Base-by-base conservation (phyloP, 2,888 invertebrate genomes). In the Mactromeris polynyma region DNA sequence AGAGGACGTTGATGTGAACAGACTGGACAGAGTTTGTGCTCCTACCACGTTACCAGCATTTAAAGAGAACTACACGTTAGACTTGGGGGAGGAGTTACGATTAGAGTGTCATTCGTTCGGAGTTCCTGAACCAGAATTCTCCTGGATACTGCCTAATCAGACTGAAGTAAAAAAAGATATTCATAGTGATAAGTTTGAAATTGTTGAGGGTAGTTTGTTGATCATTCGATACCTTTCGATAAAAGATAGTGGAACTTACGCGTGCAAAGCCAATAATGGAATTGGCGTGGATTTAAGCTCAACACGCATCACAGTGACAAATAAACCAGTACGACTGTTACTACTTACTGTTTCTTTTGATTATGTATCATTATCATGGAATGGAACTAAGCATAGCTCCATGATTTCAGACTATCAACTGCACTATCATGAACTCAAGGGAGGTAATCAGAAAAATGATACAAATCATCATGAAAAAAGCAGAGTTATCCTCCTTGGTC, bases 101-200 rank as follows among this genome's bases (percentile, higher is more conserved):
- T 93, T 96, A 46, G 96, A 97, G 90, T 97, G 97, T 92, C 96
- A 97, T 58, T 96, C 97, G 2, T 94, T 96, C n/a, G 97, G 97
- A 1, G 94, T 96, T 21, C 97, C 97, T 21, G 83, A 91, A 9
- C 97, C 97, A 11, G 89, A 93, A 69, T 91, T 97, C 17, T 93
- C 95, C 82, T 97, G 97, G 97, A 91, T 96, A 31, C 92, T 97
- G 9, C 97, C 97, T 14, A 95, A 96, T 86, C 97, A 97, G 6
- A 93, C 94, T 6, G 89, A 95, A 19, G 89, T 97, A 31, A 95
- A 96, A 83, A 93, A 94, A 51, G 93, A 96, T 31, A 46, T 89
- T 21, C 54, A 77, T 19, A 81, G 46, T 83, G 91, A 88, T 77
- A 89, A 91, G 84, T 81, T 91, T 83, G 90, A 93, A 84, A 83